phyloP scores from a whole-genome alignment of 2,113 vertebrate species.

The Brachionichthys hirsutus region DNA sequence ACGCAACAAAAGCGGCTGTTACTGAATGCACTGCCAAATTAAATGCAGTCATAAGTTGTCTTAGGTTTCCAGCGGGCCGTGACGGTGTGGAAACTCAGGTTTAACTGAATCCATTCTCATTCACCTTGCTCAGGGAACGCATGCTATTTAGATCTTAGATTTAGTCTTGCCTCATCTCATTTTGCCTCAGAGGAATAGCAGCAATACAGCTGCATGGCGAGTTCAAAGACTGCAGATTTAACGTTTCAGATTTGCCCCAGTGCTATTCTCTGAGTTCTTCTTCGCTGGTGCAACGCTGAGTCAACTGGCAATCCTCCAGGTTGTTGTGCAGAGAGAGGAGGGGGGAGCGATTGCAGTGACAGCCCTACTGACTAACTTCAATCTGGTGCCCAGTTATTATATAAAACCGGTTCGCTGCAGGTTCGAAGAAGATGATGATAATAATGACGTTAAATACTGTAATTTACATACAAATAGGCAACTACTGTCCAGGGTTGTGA shows the following conservation, averaged over 20 bases:
- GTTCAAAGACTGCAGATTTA: constrained; percentile 22
- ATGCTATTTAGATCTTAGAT: constrained; percentile 20
- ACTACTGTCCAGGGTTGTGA: constrained; percentile 8
- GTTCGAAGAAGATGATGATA: constrained; percentile 17
- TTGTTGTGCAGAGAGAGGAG: constrained; percentile 18
- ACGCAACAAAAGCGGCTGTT: constrained; percentile 57
- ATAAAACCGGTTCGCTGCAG: constrained; percentile 34
- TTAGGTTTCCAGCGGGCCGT: constrained; percentile 30
- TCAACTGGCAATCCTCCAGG: constrained; percentile 43
- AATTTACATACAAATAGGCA: constrained; percentile 19
- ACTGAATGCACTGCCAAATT: constrained; percentile 64
- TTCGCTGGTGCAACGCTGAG: constrained; percentile 31
- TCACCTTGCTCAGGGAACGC: constrained; percentile 62
- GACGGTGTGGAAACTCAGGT: constrained; percentile 40
- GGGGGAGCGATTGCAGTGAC: constrained; percentile 27
- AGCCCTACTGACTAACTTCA: constrained; percentile 50
- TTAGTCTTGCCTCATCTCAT: constrained; percentile 17
- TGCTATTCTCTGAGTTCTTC: constrained; percentile 26
- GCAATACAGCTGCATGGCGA: constrained; percentile 43
- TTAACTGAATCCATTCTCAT: constrained; percentile 32
- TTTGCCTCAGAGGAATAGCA: constrained; percentile 14
- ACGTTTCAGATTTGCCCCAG: constrained; percentile 13
- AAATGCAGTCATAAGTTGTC: constrained; percentile 23
- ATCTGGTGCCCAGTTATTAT: constrained; percentile 58
- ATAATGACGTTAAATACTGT: constrained; percentile 30